Evolutionary conservation across 2,113 vertebrate species (phyloP).

Genomic region (Meriones unguiculatus): DNA sequence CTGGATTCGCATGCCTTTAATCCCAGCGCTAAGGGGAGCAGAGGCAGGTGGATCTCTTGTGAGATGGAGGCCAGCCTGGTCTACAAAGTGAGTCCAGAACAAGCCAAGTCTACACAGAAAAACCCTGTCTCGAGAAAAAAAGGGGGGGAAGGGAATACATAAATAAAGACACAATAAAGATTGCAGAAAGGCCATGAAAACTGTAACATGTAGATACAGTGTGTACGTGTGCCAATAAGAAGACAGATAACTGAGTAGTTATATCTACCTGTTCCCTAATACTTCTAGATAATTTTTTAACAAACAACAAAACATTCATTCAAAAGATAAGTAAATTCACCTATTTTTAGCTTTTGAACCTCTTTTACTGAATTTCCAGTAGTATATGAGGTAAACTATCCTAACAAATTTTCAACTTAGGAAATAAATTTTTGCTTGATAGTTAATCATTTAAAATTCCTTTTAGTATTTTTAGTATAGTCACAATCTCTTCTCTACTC

Average conservation of each 20-base stretch:
- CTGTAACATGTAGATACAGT: background rate
- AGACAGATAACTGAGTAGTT: conserved; percentile 8
- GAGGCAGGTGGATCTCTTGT: too few species aligned
- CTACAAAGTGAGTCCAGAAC: background rate
- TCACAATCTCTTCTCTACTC: background rate
- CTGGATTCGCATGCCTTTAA: background rate
- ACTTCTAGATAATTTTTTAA: background rate
- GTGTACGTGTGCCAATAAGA: background rate
- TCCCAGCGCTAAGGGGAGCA: background rate
- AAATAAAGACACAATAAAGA: background rate
- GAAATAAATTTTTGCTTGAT: conserved; percentile 26
- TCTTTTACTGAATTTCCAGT: background rate
- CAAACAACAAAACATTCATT: conserved; percentile 38
- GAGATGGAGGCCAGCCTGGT: background rate
- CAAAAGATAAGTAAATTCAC: conserved; percentile 28
- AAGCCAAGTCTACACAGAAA: background rate
- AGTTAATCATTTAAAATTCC: conserved; percentile 54
- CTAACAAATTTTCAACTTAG: conserved; percentile 20
- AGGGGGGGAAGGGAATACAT: too few species aligned
- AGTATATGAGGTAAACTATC: background rate
- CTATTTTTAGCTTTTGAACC: conserved; percentile 42
- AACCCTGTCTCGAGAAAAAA: background rate
- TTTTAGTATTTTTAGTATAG: background rate
- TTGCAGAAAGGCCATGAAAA: conserved; percentile 37
- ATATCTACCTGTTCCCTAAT: background rate